phyloP scores from a whole-genome alignment of 2,797 vertebrate genomes.

The Prunella strophiata region DNA sequence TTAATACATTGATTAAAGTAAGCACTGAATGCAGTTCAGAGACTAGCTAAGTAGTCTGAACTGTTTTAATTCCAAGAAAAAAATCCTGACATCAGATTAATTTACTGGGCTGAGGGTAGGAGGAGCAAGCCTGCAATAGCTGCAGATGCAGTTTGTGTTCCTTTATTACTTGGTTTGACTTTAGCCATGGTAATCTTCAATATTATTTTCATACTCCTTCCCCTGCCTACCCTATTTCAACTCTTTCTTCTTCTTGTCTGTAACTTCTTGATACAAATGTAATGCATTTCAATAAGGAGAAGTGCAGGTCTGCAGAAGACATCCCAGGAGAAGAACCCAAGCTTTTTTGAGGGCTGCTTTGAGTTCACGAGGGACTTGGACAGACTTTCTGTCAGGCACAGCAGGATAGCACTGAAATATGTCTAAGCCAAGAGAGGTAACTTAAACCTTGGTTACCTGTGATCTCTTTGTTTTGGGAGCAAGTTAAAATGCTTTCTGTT shows the following conservation, averaged over 20 bases:
- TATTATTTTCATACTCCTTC: background rate
- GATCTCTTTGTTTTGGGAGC: background rate
- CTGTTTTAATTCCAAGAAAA: background rate
- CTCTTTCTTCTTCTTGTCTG: background rate
- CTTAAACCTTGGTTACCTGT: background rate
- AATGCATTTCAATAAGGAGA: background rate
- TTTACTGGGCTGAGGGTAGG: background rate
- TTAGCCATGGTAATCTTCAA: background rate
- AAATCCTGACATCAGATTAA: background rate
- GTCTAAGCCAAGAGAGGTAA: background rate
- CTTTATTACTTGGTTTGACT: background rate
- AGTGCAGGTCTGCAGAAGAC: background rate
- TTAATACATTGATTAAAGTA: background rate
- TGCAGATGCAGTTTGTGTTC: background rate
- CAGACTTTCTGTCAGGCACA: background rate
- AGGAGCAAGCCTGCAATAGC: background rate
- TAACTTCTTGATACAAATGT: background rate
- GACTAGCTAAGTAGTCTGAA: background rate
- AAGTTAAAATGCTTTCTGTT: background rate
- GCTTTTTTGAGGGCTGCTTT: background rate
- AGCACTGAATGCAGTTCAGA: background rate
- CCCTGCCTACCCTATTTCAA: background rate
- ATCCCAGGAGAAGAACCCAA: background rate
- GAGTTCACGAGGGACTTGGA: background rate
- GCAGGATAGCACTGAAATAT: background rate